Percentiles rank a stretch among this genome's conserved stretches.
phyloP scores from a whole-genome alignment of 2,888 invertebrate genomes.

The Sphaerophoria taeniata region DNA sequence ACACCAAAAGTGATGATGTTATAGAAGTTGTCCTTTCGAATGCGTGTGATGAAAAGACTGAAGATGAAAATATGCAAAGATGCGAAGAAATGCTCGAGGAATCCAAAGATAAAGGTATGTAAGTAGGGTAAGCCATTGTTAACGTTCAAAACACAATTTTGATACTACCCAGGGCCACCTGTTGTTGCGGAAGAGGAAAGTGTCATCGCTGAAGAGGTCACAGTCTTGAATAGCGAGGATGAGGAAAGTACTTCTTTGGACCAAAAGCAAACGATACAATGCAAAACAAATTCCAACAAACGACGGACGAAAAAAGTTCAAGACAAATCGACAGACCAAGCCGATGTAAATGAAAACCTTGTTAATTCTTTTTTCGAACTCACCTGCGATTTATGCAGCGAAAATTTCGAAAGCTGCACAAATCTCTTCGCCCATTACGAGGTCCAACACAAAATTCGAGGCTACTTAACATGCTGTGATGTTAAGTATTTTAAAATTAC shows the following conservation, averaged over 20 bases:
- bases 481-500: too few species aligned
- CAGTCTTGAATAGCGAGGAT: background rate
- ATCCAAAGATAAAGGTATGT: background rate
- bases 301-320: background rate
- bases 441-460: too few species aligned
- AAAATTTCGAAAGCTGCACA: constrained; percentile 45
- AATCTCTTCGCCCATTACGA: constrained; percentile 74
- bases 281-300: background rate
- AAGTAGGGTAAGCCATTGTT: too few species aligned
- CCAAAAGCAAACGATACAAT: background rate
- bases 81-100: background rate
- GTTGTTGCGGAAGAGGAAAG: too few species aligned
- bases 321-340: constrained; percentile 12
- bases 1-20: constrained; percentile 46
- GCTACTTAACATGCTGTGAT: too few species aligned
- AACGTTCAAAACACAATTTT: too few species aligned
- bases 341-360: constrained; percentile 37
- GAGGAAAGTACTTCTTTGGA: background rate
- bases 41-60: constrained; percentile 24
- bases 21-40: constrained; percentile 49
- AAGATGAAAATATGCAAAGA: background rate
- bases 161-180: too few species aligned
- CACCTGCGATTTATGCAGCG: constrained; percentile 72
- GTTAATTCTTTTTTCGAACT: constrained; percentile 49
- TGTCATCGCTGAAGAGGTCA: too few species aligned